Base-by-base conservation (phyloP, 2,888 invertebrate species). In the Nemurella pictetii region DNA sequence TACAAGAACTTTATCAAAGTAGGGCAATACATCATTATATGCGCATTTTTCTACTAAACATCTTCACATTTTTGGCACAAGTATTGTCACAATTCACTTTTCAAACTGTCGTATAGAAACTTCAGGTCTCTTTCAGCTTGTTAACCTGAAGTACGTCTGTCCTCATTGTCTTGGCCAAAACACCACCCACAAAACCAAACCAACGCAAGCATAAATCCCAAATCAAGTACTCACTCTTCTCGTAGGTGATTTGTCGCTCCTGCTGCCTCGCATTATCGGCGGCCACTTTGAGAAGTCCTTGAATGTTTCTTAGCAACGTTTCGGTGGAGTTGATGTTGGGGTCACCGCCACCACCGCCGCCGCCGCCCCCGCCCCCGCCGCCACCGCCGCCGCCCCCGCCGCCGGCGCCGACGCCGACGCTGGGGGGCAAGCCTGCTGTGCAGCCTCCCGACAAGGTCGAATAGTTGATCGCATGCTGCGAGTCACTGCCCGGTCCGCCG, bases 211-310 rank as follows among this genome's bases (percentile, higher is more conserved):
- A n/a, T n/a, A n/a, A n/a, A n/a, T n/a, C n/a, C n/a, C n/a, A n/a
- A n/a, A n/a, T n/a, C n/a, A 28, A 2, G 77, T 90, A 90, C 92
- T 91, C 92, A 98, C 98, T 97, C 96, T 98, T 98, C 92, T 98
- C 98, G 91, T 97, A 96, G 93, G 95, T 97, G 91, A 97, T 96
- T 91, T 98, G 98, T 88, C 98, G 93, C 91, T 99, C 98, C 91
- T 98, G 98, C 89, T 98, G 98, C 88, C 98, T 94, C 84, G 98
- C 98, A 91, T 98, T 98, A 91, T 98, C 98, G 0, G 98, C 98
- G n/a, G 98, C 98, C 86, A 98, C 98, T 91, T 98, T 98, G 87
- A 98, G 94, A 87, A 98, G 93, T 84, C 98, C 98, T 91, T 98
- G 98, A 89, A 99, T 98, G 91, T 98, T 98, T 89, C 98, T 93